Conservation (phyloP, 2,113 vertebrate species). For the Hydropotes inermis region DNA sequence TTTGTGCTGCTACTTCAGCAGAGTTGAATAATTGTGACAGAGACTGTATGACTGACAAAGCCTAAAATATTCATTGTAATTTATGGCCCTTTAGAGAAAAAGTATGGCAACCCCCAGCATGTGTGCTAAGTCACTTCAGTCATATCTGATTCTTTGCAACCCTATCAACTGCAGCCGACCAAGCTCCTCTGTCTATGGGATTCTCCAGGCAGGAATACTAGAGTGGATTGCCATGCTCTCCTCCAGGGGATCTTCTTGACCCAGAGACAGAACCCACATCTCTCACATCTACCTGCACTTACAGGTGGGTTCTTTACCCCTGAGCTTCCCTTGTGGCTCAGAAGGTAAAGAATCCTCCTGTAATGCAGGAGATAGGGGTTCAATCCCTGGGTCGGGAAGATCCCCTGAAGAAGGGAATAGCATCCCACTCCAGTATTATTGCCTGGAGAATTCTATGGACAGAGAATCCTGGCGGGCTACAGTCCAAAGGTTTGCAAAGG, state of each 20-base stretch:
- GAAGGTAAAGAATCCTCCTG: rapidly evolving
- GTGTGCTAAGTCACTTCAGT: neutral
- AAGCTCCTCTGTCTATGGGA: neutral
- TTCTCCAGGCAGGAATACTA: neutral
- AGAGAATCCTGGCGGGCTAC: neutral
- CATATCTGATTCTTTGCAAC: neutral
- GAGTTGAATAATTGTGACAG: neutral
- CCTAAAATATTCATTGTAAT: neutral
- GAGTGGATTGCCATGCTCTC: neutral
- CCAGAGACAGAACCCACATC: neutral
- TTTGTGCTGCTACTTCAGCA: neutral
- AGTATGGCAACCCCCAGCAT: neutral
- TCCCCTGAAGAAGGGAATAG: neutral
- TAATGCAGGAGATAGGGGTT: neutral
- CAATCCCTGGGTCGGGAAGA: neutral
- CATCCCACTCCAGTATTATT: neutral
- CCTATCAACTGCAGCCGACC: neutral
- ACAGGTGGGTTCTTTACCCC: neutral
- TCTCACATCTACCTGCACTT: neutral
- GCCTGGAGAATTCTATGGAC: neutral
- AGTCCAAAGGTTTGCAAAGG: neutral
- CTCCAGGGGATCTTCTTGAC: neutral
- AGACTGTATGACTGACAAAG: neutral
- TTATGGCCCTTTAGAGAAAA: neutral
- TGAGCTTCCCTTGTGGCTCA: rapidly evolving